phyloP scores from a whole-genome alignment of 2,888 invertebrate species.

The Miltochrista miniata region DNA sequence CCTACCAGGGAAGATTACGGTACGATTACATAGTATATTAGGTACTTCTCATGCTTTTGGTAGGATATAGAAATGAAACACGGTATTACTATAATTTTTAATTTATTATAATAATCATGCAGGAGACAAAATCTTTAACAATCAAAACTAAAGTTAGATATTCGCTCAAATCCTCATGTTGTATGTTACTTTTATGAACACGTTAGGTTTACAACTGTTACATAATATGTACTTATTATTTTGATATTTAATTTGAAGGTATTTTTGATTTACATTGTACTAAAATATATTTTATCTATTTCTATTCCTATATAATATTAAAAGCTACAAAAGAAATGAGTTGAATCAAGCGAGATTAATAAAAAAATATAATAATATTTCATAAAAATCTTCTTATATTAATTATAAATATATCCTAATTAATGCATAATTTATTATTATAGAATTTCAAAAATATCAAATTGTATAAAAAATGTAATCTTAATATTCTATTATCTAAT shows the following conservation, averaged over 20 bases:
- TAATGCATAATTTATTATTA: constrained; percentile 16
- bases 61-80: constrained; percentile 15
- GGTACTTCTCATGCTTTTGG: too few relatives aligned
- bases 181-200: constrained; percentile 42
- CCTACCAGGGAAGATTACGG: too few relatives aligned
- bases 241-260: neutral
- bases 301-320: constrained; percentile 14
- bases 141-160: constrained; percentile 29
- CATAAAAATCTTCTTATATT: constrained; percentile 17
- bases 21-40: too few relatives aligned
- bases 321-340: constrained; percentile 24
- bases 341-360: constrained; percentile 27
- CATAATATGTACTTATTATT: constrained; percentile 13
- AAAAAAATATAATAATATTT: constrained; percentile 16
- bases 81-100: constrained; percentile 24
- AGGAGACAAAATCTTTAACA: constrained; percentile 33
- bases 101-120: constrained; percentile 32
- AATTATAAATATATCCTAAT: constrained; percentile 7
- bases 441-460: constrained; percentile 43
- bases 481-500: constrained; percentile 7
- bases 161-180: constrained; percentile 35
- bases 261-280: constrained; percentile 14
- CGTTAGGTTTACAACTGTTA: constrained; percentile 40
- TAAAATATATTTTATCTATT: constrained; percentile 9
- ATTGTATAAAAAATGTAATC: constrained; percentile 40